Evolutionary conservation across 2,113 vertebrate species (phyloP).

Genomic region (Pluvialis apricaria): DNA sequence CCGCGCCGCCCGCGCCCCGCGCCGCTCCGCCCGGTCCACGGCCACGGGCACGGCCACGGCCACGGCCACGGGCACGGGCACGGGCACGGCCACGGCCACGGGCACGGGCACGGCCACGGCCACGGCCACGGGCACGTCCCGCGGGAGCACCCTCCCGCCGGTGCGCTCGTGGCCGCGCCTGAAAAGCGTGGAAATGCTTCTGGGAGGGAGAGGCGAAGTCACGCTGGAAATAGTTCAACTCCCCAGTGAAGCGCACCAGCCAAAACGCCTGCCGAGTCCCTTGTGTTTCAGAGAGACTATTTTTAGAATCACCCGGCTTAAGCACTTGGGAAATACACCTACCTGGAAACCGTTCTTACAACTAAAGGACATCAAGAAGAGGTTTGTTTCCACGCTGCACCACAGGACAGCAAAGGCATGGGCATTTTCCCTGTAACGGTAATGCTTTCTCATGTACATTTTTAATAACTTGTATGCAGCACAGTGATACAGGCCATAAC

Average conservation of each 20-base stretch:
- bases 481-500: rapidly evolving
- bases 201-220: rapidly evolving
- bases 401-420: not conserved
- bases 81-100: not conserved
- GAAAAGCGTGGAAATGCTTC: rapidly evolving
- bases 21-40: not conserved
- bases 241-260: rapidly evolving
- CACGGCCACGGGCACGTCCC: not conserved
- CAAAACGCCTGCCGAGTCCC: rapidly evolving
- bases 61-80: not conserved
- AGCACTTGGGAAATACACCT: not conserved
- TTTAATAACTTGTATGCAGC: not conserved
- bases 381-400: not conserved
- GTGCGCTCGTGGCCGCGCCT: rapidly evolving
- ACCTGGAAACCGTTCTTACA: not conserved
- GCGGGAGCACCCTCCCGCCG: not conserved
- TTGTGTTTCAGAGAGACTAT: not conserved
- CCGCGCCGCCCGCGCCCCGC: too few species aligned
- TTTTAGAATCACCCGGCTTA: not conserved
- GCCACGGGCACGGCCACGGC: not conserved
- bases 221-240: rapidly evolving
- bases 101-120: not conserved
- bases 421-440: not conserved
- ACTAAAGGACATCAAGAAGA: not conserved
- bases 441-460: not conserved